Evolutionary conservation across 2,888 invertebrate genomes (phyloP), one percentile per base, ranked within the genome.

Genomic region (Phrixothrix hirtus): DNA sequence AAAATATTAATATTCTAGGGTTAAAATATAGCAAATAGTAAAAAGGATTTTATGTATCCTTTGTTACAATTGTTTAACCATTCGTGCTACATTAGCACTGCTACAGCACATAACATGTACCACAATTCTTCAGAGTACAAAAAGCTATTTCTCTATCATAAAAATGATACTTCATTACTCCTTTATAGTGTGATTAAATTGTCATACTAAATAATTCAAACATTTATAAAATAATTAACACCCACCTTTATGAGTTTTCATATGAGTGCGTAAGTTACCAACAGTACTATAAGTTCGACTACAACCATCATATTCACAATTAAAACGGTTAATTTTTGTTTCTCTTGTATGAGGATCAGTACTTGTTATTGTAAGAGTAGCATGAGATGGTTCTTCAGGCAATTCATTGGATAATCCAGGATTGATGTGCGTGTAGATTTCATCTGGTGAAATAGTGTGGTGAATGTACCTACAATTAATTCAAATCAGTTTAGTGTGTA

Each of bases 241-340:
- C 65, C 67, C 79, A 94, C 95, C 95, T 86, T 89, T 92, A 71
- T 96, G 95, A 47, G 94, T 94, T 80, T 95, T 96, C 83, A 93
- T 86, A 78, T 96, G 96, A 54, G 95, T 95, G 69, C 93, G 84
- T 60, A 96, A 80, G 78, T 96, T 96, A 41, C 95, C 95, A 62
- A 92, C 88, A 3, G 95, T 95, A 72, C 93, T 95, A 75, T 95
- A 95, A 45, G 92, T 92, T 64, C 94, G 81, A 57, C 83, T 81
- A 74, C 95, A 95, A 10, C 91, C 92, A 55, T 89, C 88, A 76
- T 88, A 94, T 77, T 93, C 90, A 77, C 95, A 96, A 68, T 82
- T 84, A 75, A 90, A 94, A 64, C 92, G 80, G 63, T 85, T 62
- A 29, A 82, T 78, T 66, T 81, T 81, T 38, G 79, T 79, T 62